Evolutionary conservation across 1,140 invertebrate genomes (phyloP).

Genomic region (Hetaerina americana): DNA sequence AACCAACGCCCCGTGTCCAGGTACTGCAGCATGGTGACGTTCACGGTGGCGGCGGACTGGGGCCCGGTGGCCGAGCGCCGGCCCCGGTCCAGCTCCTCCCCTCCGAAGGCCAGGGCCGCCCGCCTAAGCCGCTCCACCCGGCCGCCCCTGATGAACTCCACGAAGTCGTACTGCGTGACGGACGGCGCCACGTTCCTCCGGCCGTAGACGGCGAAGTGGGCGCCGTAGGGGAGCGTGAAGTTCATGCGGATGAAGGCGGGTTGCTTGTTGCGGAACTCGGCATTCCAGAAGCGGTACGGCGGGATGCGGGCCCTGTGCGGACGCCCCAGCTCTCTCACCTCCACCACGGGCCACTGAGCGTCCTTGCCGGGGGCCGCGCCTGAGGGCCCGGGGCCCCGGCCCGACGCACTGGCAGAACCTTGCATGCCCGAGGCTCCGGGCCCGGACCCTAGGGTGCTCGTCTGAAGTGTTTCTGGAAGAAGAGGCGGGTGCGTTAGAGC

Average conservation of each 20-base stretch:
- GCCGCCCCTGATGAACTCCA: constrained; percentile 77
- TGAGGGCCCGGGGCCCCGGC: constrained; percentile 13
- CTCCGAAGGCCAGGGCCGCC: constrained; percentile 12
- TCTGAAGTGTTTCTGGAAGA: constrained; percentile 47
- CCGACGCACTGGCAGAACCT: constrained; percentile 32
- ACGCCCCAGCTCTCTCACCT: constrained; percentile 66
- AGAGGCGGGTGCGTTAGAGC: too few relatives aligned
- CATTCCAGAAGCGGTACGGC: constrained; percentile 82
- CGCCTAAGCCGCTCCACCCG: constrained; percentile 53
- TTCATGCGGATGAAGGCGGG: constrained; percentile 80
- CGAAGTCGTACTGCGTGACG: constrained; percentile 91
- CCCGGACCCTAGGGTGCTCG: constrained; percentile 44
- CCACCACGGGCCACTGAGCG: constrained; percentile 60
- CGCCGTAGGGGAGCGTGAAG: constrained; percentile 76
- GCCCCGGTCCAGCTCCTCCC: neutral
- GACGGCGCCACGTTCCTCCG: constrained; percentile 82
- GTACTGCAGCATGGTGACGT: constrained; percentile 74
- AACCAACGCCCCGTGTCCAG: constrained; percentile 90
- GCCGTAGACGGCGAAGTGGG: constrained; percentile 87
- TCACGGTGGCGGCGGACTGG: constrained; percentile 45
- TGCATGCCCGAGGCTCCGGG: constrained; percentile 38
- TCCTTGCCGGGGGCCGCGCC: constrained; percentile 21
- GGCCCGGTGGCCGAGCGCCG: neutral
- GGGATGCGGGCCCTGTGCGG: constrained; percentile 68
- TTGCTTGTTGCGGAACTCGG: constrained; percentile 77